A percentile compares a stretch with the other conserved stretches of the same genome.
Conservation (phyloP, 2,888 invertebrate species). For the Ypsolopha sequella region DNA sequence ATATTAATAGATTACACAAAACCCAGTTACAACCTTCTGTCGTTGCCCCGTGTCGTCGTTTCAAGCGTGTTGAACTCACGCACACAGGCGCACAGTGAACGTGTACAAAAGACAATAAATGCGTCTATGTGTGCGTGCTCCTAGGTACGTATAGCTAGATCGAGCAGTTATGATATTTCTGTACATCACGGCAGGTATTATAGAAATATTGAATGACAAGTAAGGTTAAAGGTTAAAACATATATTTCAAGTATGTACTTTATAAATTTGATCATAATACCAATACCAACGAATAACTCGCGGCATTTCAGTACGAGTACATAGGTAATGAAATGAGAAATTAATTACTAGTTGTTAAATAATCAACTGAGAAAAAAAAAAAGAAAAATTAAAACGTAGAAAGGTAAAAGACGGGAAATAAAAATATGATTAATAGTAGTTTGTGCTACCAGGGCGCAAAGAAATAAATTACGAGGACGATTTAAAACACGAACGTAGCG, state of each 20-base stretch:
- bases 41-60: conserved; percentile 11
- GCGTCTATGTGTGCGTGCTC: conserved; percentile 23
- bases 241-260: conserved; percentile 7
- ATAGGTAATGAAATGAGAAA: too few species aligned
- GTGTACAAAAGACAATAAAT: conserved; percentile 36
- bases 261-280: too few species aligned
- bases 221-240: background rate
- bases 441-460: too few species aligned
- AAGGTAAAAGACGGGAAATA: too few species aligned
- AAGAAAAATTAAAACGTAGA: too few species aligned
- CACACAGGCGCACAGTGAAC: conserved; percentile 21
- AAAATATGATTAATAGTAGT: too few species aligned
- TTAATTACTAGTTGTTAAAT: too few species aligned
- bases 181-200: conserved; percentile 5
- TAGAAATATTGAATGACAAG: background rate
- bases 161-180: conserved; percentile 23
- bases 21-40: conserved; percentile 27
- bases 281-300: too few species aligned
- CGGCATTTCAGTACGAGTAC: too few species aligned
- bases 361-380: too few species aligned
- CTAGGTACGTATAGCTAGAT: conserved; percentile 26
- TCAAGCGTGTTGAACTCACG: conserved; percentile 40
- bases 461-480: too few species aligned
- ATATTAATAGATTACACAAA: conserved; percentile 25
- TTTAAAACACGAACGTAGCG: too few species aligned